phyloP scores from a whole-genome alignment of 2,113 vertebrate species.

The Bucco capensis region DNA sequence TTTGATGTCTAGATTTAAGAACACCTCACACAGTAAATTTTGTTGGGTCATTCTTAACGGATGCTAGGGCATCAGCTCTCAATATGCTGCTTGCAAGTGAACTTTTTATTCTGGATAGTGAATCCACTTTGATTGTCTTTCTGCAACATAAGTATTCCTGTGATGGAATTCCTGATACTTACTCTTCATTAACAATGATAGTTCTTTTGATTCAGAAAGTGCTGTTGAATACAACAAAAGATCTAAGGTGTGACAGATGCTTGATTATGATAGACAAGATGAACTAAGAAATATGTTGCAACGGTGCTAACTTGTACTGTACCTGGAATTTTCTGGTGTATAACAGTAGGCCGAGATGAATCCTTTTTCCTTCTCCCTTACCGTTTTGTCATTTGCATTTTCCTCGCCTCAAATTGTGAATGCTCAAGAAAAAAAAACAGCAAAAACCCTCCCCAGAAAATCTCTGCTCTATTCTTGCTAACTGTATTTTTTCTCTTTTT shows the following conservation, averaged over 20 bases:
- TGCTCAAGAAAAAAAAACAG: background rate
- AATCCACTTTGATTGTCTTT: background rate
- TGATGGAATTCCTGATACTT: background rate
- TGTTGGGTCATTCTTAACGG: background rate
- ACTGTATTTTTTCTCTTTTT: conserved; percentile 52
- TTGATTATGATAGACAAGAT: background rate
- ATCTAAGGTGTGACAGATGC: background rate
- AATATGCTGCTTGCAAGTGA: background rate
- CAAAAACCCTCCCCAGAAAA: background rate
- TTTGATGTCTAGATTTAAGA: background rate
- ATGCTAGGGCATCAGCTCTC: background rate
- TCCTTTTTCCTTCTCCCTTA: background rate
- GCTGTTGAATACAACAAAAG: background rate
- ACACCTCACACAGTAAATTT: conserved; percentile 10
- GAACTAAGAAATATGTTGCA: background rate
- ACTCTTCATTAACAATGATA: background rate
- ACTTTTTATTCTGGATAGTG: background rate
- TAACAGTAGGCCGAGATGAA: background rate
- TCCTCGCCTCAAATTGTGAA: background rate
- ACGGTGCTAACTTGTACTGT: background rate
- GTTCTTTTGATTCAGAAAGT: conserved; percentile 3
- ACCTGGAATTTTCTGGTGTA: background rate
- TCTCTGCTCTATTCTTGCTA: background rate
- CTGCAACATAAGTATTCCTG: background rate
- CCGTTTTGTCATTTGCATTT: background rate